phyloP scores from a whole-genome alignment of 2,113 vertebrate genomes.

The Microcebus lehilahytsara region DNA sequence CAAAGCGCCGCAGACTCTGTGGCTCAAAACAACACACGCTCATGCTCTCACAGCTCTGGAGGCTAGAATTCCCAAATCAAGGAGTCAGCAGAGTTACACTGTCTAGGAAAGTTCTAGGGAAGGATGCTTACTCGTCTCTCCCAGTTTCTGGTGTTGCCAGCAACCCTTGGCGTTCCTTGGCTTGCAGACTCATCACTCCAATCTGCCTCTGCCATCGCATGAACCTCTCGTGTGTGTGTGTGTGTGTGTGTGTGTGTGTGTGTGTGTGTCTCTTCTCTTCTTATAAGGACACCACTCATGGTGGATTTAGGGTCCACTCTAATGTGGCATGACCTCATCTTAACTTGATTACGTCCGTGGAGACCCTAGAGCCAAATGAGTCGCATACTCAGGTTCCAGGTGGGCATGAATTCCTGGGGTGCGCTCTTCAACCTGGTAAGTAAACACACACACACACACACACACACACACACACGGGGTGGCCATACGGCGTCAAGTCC shows the following conservation, averaged over 20 bases:
- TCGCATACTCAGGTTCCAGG: neutral
- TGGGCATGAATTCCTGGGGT: neutral
- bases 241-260: no score
- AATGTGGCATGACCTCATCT: neutral
- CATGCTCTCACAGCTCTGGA: neutral
- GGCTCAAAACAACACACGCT: neutral
- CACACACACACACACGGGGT: fast-evolving
- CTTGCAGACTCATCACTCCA: fast-evolving
- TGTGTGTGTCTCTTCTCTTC: neutral
- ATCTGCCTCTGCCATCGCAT: fast-evolving
- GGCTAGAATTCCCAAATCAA: neutral
- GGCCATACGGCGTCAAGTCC: fast-evolving
- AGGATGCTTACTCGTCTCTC: neutral
- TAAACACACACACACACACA: fast-evolving
- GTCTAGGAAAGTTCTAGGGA: neutral
- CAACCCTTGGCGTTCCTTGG: neutral
- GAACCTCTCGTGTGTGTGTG: no score
- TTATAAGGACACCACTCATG: neutral
- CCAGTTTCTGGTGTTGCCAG: fast-evolving
- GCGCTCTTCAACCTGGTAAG: neutral
- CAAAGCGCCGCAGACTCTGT: neutral
- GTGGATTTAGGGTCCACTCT: neutral
- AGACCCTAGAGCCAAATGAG: neutral
- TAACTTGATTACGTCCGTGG: neutral
- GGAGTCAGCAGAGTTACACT: neutral